Conservation (phyloP, 2,888 invertebrate genomes). For the Siphlonurus alternatus region DNA sequence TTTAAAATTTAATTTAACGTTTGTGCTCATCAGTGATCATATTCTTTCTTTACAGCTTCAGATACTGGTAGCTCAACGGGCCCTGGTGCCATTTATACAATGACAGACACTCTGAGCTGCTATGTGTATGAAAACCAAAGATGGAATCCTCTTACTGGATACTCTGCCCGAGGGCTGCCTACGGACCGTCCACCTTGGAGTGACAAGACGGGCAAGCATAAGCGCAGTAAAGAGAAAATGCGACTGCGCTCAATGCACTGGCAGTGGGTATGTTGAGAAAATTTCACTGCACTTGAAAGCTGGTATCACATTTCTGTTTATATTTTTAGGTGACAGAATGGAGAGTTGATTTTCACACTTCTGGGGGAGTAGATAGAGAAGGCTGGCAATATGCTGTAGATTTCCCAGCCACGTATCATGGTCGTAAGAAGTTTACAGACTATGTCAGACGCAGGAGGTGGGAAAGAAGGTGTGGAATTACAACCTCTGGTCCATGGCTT, state of each 20-base stretch:
- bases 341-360: constrained; percentile 80
- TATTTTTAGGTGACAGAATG: constrained; percentile 68
- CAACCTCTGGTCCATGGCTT: constrained; percentile 76
- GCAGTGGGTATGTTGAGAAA: constrained; percentile 52
- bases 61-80: constrained; percentile 17
- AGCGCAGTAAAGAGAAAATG: constrained; percentile 69
- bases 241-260: constrained; percentile 72
- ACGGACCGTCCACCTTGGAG: constrained; percentile 87
- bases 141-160: constrained; percentile 85
- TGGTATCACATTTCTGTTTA: too few relatives aligned
- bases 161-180: constrained; percentile 68
- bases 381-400: constrained; percentile 94
- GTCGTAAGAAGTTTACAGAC: constrained; percentile 71
- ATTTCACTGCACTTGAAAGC: background rate
- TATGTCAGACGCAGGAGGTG: constrained; percentile 72
- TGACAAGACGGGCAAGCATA: constrained; percentile 67
- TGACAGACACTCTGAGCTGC: constrained; percentile 72
- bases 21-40: background rate
- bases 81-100: constrained; percentile 46
- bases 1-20: background rate
- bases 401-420: constrained; percentile 75
- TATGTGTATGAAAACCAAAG: constrained; percentile 88
- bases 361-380: constrained; percentile 76
- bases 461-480: constrained; percentile 66
- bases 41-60: background rate